Evolutionary conservation across 2,888 invertebrate species (phyloP), one percentile per base, ranked within the genome.

Genomic region (Anaspis maculata): DNA sequence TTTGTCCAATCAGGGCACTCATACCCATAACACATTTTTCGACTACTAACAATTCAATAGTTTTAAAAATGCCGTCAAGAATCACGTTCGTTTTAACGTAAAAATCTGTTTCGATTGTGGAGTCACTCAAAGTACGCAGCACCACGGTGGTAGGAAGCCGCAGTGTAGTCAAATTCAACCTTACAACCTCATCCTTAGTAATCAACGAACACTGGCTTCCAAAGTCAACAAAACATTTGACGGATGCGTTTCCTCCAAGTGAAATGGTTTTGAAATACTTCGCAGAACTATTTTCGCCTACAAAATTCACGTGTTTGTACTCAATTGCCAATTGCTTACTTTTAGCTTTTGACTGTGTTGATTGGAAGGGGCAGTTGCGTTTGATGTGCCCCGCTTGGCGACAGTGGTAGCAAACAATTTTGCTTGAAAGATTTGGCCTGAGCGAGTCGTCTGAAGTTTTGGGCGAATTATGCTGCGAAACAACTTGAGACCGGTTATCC

Each of bases 1-100:
- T 15, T 15, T 28, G 28, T 7, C 28, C 28, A 13, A 28, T 28
- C 13, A 15, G 14, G 3, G 14, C 28, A 11, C 14, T 15, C 7
- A 28, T 15, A 3, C 15, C 15, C 15, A 28, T 13, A 9, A 28
- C 28, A 13, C 28, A 4, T 3, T 3, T 15, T 15, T 28, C 28
- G 5, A 28, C 13, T 7, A 28, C 13, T 9, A 13, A 15, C 9
- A 28, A 9, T 19, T 9, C 9, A 5, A 19, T 6, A 19, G 9
- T 9, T 19, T 19, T 19, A 5, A 5, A 9, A 9, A 19, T 19
- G 19, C 19, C 19, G 19, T 19, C 19, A 6, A 19, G 19, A 19
- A 6, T 9, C 5, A 19, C 19, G 5, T 5, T 19, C 9, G 19
- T 9, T 9, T 6, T 9, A 19, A 19, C 19, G 9, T 19, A 19